A percentile compares a stretch with the other conserved stretches of the same genome.
phyloP scores from a whole-genome alignment of 2,888 invertebrate genomes.

The Drosophila melanosoma region DNA sequence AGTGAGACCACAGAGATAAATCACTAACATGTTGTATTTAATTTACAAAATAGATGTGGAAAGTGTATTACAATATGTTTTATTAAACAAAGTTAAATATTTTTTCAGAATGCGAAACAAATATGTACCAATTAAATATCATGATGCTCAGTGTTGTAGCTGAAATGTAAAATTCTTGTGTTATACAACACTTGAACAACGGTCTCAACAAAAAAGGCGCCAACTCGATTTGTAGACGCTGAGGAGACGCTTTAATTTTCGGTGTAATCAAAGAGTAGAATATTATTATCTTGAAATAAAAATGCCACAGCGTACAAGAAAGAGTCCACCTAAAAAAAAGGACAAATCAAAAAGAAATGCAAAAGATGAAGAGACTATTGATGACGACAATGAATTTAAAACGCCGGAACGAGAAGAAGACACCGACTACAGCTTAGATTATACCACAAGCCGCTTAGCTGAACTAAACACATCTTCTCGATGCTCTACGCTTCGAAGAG shows the following conservation, averaged over 20 bases:
- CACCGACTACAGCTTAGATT: conserved; percentile 66
- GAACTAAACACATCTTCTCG: conserved; percentile 23
- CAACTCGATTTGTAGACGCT: neutral
- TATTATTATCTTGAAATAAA: neutral
- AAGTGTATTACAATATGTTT: neutral
- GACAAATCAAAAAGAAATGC: neutral
- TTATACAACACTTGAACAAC: conserved; percentile 1
- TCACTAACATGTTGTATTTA: neutral
- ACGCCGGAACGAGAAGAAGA: conserved; percentile 25
- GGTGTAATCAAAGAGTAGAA: neutral
- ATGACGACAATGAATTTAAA: conserved; percentile 33
- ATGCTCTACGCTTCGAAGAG: conserved; percentile 53
- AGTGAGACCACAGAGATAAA: neutral
- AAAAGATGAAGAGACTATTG: neutral
- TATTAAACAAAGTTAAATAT: neutral
- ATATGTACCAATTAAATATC: neutral
- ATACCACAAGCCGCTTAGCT: conserved; percentile 46
- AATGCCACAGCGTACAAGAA: conserved; percentile 25
- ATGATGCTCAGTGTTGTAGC: neutral
- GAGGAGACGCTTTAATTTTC: neutral
- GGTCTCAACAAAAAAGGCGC: conserved; percentile 15
- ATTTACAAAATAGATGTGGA: neutral
- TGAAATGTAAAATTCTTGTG: neutral
- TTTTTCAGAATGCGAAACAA: neutral
- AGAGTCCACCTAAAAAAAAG: neutral